These are phyloP conservation scores for Cheumatopsyche charites DNA, from an alignment of 1,140 invertebrate genomes.

Conservation along the genomic window DNA sequence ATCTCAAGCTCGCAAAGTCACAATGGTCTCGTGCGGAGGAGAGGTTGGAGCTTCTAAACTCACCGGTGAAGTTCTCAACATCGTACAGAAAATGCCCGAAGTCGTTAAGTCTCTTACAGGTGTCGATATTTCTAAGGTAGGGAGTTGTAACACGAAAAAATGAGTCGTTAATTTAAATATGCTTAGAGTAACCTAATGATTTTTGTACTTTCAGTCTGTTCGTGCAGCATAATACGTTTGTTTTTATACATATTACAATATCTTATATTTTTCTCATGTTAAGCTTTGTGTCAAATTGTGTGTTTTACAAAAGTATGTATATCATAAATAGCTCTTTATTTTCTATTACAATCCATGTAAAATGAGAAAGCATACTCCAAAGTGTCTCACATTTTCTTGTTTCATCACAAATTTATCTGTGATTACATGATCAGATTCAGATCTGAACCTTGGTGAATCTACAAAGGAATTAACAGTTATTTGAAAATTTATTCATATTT, in stretches of 20 bases:
- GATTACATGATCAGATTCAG: no score
- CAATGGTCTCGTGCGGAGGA: slow-evolving; percentile 92
- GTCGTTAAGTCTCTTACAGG: slow-evolving; percentile 91
- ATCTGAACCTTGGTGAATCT: no score
- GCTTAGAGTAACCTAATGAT: neutral
- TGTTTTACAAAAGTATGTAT: no score
- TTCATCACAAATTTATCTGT: no score
- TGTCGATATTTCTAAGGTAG: slow-evolving; percentile 86
- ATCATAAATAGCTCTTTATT: no score
- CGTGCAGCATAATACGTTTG: slow-evolving; percentile 13
- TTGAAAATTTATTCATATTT: no score
- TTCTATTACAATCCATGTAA: no score
- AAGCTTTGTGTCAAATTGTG: neutral
- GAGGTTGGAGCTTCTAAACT: slow-evolving; percentile 92
- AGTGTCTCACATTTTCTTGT: no score
- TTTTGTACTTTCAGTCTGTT: slow-evolving; percentile 14
- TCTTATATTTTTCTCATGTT: neutral
- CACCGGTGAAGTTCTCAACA: slow-evolving; percentile 90
- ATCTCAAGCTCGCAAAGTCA: slow-evolving; percentile 91
- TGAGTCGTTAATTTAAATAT: no score
- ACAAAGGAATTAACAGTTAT: no score
- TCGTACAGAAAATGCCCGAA: slow-evolving; percentile 88
- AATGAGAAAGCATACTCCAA: no score
- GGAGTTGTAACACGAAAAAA: no score
- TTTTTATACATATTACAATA: neutral